phyloP scores from a whole-genome alignment of 23 tunicate genomes.

The Aplidium turbinatum region DNA sequence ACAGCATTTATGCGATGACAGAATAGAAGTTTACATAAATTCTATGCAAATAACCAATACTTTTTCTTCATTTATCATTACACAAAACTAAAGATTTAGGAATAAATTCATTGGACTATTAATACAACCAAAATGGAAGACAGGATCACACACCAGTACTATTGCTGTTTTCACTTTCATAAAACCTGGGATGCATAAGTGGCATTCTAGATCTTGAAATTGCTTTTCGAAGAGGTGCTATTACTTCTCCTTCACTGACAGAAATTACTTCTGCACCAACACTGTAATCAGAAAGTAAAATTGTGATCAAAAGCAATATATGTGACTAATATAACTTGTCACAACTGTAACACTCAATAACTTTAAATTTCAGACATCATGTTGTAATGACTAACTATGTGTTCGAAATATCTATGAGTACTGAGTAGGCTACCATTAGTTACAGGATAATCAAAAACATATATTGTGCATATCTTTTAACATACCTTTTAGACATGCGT shows the following conservation, averaged over 20 bases:
- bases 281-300: not conserved
- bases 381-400: not conserved
- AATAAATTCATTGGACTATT: no score
- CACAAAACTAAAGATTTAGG: no score
- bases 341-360: not conserved
- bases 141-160: no score
- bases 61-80: no score
- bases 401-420: not conserved
- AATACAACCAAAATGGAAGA: no score
- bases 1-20: no score
- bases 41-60: no score
- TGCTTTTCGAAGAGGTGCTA: not conserved
- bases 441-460: not conserved
- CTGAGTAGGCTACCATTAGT: not conserved
- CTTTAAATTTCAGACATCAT: not conserved
- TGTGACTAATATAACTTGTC: no score
- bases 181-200: no score
- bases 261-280: not conserved
- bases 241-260: not conserved
- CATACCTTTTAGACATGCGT: constrained; percentile 43
- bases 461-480: not conserved
- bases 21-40: no score
- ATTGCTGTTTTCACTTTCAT: no score
- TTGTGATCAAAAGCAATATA: no score
- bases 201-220: not conserved